Evolutionary conservation across 1,140 invertebrate species (phyloP), one percentile per base, ranked within the genome.

Genomic region (Hyposmocoma kahamanoa): DNA sequence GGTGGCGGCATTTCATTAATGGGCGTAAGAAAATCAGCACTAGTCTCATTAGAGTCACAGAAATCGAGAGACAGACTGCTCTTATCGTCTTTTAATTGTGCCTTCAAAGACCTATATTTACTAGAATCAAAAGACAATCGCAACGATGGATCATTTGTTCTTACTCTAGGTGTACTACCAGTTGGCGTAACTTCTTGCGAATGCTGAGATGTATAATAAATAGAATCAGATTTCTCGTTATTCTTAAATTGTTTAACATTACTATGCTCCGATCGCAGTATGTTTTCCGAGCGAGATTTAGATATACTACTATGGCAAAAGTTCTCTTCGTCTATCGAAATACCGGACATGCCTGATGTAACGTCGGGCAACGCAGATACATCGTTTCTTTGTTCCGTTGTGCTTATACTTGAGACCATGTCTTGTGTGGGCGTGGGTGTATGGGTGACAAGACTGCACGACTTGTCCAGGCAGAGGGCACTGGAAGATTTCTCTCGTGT

Each of bases 331-430:
- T 87, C 85, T 32, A 86, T 86, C 13, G 86, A 87, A 47, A 87
- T 80, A 22, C 83, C 84, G 1, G 86, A 87, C 67, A 87, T 76
- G 0, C 72, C 84, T 0, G 85, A 87, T 0, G 77, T 84, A 32
- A 86, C 66, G 46, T 87, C 85, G 0, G 85, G 84, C 2, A 87
- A 50, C 0, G 83, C 74, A 2, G 85, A 87, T 9, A 62, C 67
- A 47, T 87, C 85, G 45, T 83, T 79, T 1, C 84, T 59, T 28
- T 87, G 85, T 53, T 87, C 85, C 0, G 84, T 86, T 1, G 79
- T 86, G 48, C 85, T 87, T 17, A 87, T 77, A 39, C 84, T 86
- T n/a, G 85, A 87, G 3, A 87, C 85, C 85, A 86, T 87, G 59
- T 87, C 85, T 39, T 86, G 85, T 0, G 85, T 86, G 13, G 85